Percentiles rank a stretch among this genome's conserved stretches.
Conservation (phyloP, 1,140 invertebrate genomes). For the Adoxophyes honmai region DNA sequence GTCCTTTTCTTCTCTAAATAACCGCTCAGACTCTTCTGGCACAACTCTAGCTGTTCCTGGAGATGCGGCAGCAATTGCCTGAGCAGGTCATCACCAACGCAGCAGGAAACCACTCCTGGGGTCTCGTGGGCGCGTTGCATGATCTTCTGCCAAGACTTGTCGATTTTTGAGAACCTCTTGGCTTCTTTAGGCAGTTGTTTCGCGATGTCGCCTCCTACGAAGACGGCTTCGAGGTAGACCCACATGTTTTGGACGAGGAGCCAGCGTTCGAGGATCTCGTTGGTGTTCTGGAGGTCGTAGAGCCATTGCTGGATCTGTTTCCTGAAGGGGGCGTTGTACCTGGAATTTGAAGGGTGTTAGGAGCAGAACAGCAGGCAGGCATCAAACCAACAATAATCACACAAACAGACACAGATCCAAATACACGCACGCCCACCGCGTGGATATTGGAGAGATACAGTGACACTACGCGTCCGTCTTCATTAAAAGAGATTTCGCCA, state of each 20-base stretch:
- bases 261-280: constrained; percentile 98
- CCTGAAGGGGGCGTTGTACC: constrained; percentile 97
- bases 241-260: constrained; percentile 98
- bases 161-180: constrained; percentile 96
- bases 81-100: constrained; percentile 95
- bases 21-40: constrained; percentile 97
- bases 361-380: too few species aligned
- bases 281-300: constrained; percentile 95
- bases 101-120: constrained; percentile 95
- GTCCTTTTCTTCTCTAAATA: constrained; percentile 97
- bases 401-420: too few species aligned
- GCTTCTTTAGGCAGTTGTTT: constrained; percentile 97
- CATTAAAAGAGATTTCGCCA: too few species aligned
- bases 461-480: too few species aligned
- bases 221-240: constrained; percentile 98
- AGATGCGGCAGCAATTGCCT: constrained; percentile 95
- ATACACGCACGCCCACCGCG: too few species aligned
- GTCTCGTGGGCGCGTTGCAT: constrained; percentile 97
- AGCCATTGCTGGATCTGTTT: constrained; percentile 98
- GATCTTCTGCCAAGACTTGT: constrained; percentile 99
- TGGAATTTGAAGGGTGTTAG: constrained; percentile 53
- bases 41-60: constrained; percentile 97
- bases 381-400: too few species aligned
- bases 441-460: too few species aligned
- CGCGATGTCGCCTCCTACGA: constrained; percentile 98